Evolutionary conservation across 2,113 vertebrate species (phyloP).

Genomic region (Balaenoptera acutorostrata): DNA sequence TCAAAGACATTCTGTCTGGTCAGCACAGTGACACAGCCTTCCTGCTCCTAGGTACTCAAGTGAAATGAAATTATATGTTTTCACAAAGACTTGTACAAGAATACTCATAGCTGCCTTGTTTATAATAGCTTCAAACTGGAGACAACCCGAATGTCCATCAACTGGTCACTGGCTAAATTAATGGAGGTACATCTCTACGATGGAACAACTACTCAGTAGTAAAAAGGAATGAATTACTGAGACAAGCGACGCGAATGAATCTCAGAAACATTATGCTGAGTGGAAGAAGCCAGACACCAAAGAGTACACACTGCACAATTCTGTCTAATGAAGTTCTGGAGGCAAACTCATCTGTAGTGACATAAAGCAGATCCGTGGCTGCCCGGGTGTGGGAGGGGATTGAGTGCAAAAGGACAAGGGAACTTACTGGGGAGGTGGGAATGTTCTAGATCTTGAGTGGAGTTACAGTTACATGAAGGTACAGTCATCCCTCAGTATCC

Average conservation of each 20-base stretch:
- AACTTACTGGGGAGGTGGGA: neutral
- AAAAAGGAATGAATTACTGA: neutral
- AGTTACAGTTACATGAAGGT: neutral
- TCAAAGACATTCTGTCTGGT: neutral
- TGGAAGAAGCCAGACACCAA: neutral
- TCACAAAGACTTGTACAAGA: neutral
- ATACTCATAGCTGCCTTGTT: neutral
- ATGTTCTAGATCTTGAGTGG: neutral
- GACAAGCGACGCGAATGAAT: neutral
- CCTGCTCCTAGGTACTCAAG: neutral
- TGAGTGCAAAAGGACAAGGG: neutral
- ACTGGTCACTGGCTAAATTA: neutral
- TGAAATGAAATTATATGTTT: neutral
- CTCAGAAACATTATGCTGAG: neutral
- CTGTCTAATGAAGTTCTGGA: neutral
- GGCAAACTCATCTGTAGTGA: neutral
- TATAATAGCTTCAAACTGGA: neutral
- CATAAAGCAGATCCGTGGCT: neutral
- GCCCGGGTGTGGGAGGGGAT: neutral
- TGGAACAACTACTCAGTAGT: neutral
- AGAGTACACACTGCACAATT: rapidly evolving
- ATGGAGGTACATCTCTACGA: neutral
- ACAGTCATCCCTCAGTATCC: no score
- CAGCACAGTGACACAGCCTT: neutral
- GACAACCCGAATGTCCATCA: neutral